phyloP scores from a whole-genome alignment of 37 sponge, comb jelly and placozoan species.

The Trichoplax adhaerens region DNA sequence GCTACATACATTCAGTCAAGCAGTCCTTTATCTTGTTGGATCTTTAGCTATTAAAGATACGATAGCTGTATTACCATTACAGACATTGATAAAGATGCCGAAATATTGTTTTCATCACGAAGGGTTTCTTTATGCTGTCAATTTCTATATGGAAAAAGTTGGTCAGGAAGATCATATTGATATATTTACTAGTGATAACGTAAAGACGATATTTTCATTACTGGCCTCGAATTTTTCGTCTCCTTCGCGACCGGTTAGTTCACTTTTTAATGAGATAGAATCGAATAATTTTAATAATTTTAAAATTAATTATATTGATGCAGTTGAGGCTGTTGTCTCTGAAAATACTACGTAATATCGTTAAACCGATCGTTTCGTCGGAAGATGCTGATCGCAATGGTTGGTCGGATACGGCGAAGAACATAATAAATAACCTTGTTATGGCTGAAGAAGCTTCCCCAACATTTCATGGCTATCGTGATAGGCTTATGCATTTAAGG shows the following conservation, averaged over 20 bases:
- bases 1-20: too few species aligned
- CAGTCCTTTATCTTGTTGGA: too few species aligned
- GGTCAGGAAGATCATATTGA: background rate
- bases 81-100: too few species aligned
- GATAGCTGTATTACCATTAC: too few species aligned
- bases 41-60: too few species aligned
- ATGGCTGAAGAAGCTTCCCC: conserved; percentile 23
- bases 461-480: conserved; percentile 16
- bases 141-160: too few species aligned
- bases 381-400: too few species aligned
- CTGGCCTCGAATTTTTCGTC: conserved; percentile 27
- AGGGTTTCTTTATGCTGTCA: too few species aligned
- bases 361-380: too few species aligned
- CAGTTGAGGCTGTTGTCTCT: conserved; percentile 40
- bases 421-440: background rate
- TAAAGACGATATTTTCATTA: conserved; percentile 14
- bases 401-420: too few species aligned
- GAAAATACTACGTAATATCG: conserved; percentile 12
- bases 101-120: too few species aligned
- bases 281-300: background rate
- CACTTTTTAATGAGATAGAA: background rate
- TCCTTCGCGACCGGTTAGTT: conserved; percentile 15
- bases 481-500: conserved; percentile 25
- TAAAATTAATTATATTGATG: background rate
- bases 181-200: conserved; percentile 10